phyloP scores from a whole-genome alignment of 2,797 vertebrate genomes.

The Dendrocincla tyrannina region DNA sequence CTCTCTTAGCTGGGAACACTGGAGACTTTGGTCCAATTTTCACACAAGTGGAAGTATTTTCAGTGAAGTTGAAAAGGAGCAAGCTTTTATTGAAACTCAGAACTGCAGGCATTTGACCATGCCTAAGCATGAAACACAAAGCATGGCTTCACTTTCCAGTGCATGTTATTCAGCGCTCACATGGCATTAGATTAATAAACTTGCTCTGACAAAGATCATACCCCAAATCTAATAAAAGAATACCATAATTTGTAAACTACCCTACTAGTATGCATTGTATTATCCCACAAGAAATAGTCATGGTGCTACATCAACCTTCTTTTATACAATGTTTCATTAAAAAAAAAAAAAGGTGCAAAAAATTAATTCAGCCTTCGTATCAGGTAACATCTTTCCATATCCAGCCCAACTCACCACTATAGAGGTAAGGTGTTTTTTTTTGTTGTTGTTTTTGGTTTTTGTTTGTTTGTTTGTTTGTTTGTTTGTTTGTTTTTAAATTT shows the following conservation, averaged over 20 bases:
- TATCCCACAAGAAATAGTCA: background rate
- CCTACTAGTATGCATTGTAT: background rate
- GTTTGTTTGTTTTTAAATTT: background rate
- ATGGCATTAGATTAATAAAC: background rate
- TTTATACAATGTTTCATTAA: background rate
- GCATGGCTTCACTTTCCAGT: background rate
- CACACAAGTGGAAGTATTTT: background rate
- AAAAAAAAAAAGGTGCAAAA: background rate
- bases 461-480: too few species aligned
- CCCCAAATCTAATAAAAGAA: background rate
- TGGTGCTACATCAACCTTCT: background rate
- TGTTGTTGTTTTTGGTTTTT: too few species aligned
- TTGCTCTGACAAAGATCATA: background rate
- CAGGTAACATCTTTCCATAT: background rate
- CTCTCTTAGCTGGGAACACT: background rate
- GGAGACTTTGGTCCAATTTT: background rate
- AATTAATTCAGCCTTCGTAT: background rate
- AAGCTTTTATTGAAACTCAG: background rate
- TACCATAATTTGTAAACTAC: background rate
- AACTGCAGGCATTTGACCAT: background rate
- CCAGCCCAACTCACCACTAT: background rate
- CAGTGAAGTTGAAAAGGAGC: background rate
- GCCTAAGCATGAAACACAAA: background rate
- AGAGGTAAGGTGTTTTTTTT: background rate
- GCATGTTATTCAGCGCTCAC: background rate